Conservation (phyloP, 2,888 invertebrate species). For the Hymenopus coronatus region DNA sequence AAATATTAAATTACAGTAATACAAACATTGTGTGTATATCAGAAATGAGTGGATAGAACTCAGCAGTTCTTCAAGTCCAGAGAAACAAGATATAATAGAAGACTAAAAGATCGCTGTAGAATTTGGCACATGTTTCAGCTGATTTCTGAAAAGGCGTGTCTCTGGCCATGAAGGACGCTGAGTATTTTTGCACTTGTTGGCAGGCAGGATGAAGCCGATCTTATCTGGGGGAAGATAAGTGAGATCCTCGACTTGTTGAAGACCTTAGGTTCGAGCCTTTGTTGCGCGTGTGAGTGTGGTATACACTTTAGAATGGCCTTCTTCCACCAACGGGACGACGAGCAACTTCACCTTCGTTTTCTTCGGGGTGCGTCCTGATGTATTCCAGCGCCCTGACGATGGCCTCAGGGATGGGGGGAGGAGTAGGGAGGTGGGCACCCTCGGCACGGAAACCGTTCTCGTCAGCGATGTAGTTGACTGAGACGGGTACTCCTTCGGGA, state of each 20-base stretch:
- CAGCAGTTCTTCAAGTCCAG: neutral
- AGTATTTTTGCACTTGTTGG: neutral
- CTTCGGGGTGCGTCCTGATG: slow-evolving; percentile 1
- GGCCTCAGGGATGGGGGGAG: slow-evolving; percentile 36
- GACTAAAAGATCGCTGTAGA: neutral
- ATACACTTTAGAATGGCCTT: neutral
- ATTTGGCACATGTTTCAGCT: neutral
- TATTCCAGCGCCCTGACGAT: slow-evolving; percentile 33
- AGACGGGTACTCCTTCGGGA: slow-evolving; percentile 63
- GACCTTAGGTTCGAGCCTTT: neutral
- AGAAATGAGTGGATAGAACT: neutral
- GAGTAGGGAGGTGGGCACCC: slow-evolving; percentile 36
- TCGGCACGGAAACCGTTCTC: slow-evolving; percentile 60
- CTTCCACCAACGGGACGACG: neutral
- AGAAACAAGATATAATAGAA: neutral
- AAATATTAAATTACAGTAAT: neutral
- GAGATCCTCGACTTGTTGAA: neutral
- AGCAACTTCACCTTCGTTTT: neutral
- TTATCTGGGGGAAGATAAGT: neutral
- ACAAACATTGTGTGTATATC: neutral
- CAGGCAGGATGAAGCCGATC: neutral
- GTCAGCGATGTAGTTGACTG: slow-evolving; percentile 64
- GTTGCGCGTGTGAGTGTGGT: neutral
- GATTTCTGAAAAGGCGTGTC: neutral
- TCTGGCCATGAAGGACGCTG: neutral